phyloP scores from a whole-genome alignment of 2,888 invertebrate genomes.

The Syrphus vitripennis region DNA sequence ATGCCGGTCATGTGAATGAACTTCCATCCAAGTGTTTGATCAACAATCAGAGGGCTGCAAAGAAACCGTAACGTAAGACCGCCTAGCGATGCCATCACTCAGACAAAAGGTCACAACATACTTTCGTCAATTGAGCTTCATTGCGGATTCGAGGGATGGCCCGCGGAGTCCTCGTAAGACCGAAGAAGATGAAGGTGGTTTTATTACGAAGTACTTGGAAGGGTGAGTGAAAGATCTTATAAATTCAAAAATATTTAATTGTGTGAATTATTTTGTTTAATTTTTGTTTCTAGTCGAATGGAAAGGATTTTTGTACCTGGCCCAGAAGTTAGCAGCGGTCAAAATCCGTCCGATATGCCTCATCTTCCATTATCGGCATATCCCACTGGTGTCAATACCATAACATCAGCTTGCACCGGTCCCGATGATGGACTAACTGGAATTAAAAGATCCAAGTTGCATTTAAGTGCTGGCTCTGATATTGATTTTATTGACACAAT shows the following conservation, averaged over 20 bases:
- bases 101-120: conserved; percentile 87
- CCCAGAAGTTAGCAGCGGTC: conserved; percentile 85
- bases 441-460: conserved; percentile 86
- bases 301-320: conserved; percentile 77
- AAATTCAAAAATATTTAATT: not conserved
- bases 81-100: conserved; percentile 85
- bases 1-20: conserved; percentile 67
- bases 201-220: conserved; percentile 87
- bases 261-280: not conserved
- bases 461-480: conserved; percentile 84
- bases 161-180: conserved; percentile 76
- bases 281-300: conserved; percentile 76
- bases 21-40: conserved; percentile 46
- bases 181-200: conserved; percentile 84
- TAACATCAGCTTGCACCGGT: conserved; percentile 89
- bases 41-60: conserved; percentile 45
- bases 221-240: conserved; percentile 82
- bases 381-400: conserved; percentile 82
- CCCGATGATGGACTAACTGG: conserved; percentile 91
- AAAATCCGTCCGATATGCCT: conserved; percentile 88
- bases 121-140: conserved; percentile 87
- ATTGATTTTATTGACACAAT: conserved; percentile 87
- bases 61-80: conserved; percentile 29
- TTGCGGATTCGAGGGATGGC: conserved; percentile 83
- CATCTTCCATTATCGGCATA: conserved; percentile 83